Percentiles rank a stretch among this genome's conserved stretches.
phyloP scores from a whole-genome alignment of 2,113 vertebrate species.

The Nymphicus hollandicus region DNA sequence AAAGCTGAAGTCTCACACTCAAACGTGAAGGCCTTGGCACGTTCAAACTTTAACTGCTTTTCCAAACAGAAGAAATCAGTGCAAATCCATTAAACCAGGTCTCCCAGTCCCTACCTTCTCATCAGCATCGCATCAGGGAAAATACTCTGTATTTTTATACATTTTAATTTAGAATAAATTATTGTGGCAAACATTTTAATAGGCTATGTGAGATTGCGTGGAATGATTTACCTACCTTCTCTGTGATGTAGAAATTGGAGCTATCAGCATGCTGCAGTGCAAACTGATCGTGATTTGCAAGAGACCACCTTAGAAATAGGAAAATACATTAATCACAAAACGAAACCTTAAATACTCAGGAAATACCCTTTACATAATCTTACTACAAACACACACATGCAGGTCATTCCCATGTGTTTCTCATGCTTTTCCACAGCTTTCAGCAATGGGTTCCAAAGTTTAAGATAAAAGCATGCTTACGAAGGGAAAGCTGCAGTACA shows the following conservation, averaged over 20 bases:
- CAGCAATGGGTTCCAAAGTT: not conserved
- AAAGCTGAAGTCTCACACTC: not conserved
- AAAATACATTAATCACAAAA: constrained; percentile 35
- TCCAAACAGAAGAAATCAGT: not conserved
- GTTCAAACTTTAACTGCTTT: not conserved
- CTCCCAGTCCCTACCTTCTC: not conserved
- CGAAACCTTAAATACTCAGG: not conserved
- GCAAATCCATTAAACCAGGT: not conserved
- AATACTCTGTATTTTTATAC: not conserved
- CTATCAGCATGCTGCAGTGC: constrained; percentile 92
- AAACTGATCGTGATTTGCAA: constrained; percentile 88
- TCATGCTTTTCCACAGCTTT: not conserved
- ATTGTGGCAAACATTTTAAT: not conserved
- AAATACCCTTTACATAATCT: not conserved
- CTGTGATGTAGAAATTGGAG: constrained; percentile 96
- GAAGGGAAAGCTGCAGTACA: not conserved
- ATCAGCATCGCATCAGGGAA: rapidly evolving
- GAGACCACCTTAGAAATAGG: constrained; percentile 85
- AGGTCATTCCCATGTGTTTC: not conserved
- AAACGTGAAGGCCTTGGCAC: not conserved
- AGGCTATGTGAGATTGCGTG: not conserved
- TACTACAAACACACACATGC: not conserved
- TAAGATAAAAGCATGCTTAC: not conserved
- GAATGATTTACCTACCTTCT: constrained; percentile 83
- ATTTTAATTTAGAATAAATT: not conserved